Evolutionary conservation across 2,113 vertebrate species (phyloP), one percentile per base, ranked within the genome.

Genomic region (Odocoileus virginianus): DNA sequence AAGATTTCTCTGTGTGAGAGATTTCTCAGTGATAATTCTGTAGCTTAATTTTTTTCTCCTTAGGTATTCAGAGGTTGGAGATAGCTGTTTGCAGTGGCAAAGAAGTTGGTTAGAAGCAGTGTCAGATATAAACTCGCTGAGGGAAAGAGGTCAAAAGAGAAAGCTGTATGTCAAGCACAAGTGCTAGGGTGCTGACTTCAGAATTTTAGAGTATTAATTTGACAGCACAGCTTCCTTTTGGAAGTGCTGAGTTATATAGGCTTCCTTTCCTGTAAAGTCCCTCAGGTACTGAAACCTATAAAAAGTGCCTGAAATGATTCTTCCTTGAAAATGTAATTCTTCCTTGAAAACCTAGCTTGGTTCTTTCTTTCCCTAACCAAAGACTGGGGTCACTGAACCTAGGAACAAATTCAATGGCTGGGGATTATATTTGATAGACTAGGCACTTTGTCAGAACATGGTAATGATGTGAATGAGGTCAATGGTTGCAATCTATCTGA

Each of bases 271-370:
- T 94, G 6, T 57, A 71, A 92, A 58, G 50, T 86, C 94, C 58
- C 43, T 90, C 19, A n/a, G 58, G 94, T 96, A 30, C 45, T 79
- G 17, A 94, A 94, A 36, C 15, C 55, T 85, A 36, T 30, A 58
- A 57, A 71, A 82, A 83, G 45, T 61, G 9, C 58, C 30, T 91
- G 43, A 95, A 98, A 83, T 90, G 64, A 67, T 94, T 94, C 64
- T 93, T 95, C 14, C 45, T 96, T 91, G 58, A 93, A 96, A 97
- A 88, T 83, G 64, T 92, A 78, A 84, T 89, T 71, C 67, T 36
- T 71, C 67, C n/a, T 71, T 89, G 50, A 94, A 93, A 95, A 74
- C 76, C 28, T 55, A 86, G 16, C 50, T 94, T 79, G 45, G 47
- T 87, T 40, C 55, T 76, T 55, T 76, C 25, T 83, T 94, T 95